Evolutionary conservation across 2,888 invertebrate species (phyloP).

Genomic region (Drosophila acutilabella): DNA sequence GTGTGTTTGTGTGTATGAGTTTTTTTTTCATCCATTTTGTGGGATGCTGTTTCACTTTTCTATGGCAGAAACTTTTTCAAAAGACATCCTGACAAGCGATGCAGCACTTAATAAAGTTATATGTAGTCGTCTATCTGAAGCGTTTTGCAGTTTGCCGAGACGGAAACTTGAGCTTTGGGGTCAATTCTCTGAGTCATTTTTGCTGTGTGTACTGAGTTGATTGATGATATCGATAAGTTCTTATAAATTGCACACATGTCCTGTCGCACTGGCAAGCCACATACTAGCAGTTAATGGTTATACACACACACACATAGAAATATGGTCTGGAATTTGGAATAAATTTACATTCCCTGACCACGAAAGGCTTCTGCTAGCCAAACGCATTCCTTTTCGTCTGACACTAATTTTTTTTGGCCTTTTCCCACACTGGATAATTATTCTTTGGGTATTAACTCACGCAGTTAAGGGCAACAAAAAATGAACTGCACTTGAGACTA

Average conservation of each 20-base stretch:
- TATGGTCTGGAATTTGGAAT: constrained; percentile 1
- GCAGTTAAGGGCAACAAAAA: constrained; percentile 35
- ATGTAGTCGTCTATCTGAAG: constrained; percentile 43
- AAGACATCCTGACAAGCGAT: constrained; percentile 39
- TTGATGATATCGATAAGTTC: constrained; percentile 83
- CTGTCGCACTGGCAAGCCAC: constrained; percentile 26
- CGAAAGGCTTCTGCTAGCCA: constrained; percentile 3
- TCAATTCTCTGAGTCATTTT: constrained; percentile 25
- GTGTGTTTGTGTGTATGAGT: constrained; percentile 10
- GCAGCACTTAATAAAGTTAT: constrained; percentile 72
- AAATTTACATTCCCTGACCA: constrained; percentile 38
- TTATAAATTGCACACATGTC: constrained; percentile 75
- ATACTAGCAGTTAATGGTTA: constrained; percentile 32
- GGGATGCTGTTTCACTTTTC: constrained; percentile 6
- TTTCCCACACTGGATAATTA: constrained; percentile 49
- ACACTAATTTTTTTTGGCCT: constrained; percentile 10
- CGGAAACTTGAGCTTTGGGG: constrained; percentile 37
- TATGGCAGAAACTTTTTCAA: constrained; percentile 39
- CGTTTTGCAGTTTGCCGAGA: constrained; percentile 28
- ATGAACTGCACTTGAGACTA: constrained; percentile 66
- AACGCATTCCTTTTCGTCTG: background rate
- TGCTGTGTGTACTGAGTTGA: constrained; percentile 56
- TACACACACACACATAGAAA: background rate
- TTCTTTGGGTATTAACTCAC: constrained; percentile 15
- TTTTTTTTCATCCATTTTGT: background rate